Evolutionary conservation across 2,888 invertebrate species (phyloP).

Genomic region (Eulithis prunata): DNA sequence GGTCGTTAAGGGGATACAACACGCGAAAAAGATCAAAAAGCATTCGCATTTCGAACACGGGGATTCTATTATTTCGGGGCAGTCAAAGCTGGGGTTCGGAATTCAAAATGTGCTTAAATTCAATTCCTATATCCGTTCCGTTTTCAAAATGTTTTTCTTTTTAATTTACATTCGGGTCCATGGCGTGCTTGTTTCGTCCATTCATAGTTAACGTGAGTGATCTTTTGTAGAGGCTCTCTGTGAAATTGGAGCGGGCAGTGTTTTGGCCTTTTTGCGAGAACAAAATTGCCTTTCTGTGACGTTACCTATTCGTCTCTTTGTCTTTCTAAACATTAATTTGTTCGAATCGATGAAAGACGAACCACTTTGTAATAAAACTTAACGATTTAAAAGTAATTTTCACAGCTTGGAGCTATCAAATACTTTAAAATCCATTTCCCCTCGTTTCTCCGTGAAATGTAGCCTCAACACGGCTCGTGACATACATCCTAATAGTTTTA

Average conservation of each 20-base stretch:
- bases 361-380: constrained; percentile 20
- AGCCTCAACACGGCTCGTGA: constrained; percentile 64
- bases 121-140: constrained; percentile 77
- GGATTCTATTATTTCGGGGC: constrained; percentile 77
- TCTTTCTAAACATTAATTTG: constrained; percentile 12
- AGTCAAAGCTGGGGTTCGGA: constrained; percentile 75
- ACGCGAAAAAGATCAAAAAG: constrained; percentile 77
- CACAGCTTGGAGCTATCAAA: constrained; percentile 42
- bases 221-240: constrained; percentile 81
- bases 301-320: constrained; percentile 35
- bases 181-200: constrained; percentile 74
- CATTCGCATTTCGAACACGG: constrained; percentile 70
- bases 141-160: constrained; percentile 74
- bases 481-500: constrained; percentile 79
- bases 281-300: constrained; percentile 67
- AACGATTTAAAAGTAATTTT: constrained; percentile 40
- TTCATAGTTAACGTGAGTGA: constrained; percentile 82
- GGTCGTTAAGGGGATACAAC: constrained; percentile 75
- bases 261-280: constrained; percentile 75
- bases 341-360: too few relatives aligned
- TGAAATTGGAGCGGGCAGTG: constrained; percentile 77
- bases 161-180: constrained; percentile 77
- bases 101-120: constrained; percentile 83
- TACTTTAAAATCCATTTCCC: constrained; percentile 63
- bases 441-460: constrained; percentile 63